Evolutionary conservation across 1,140 invertebrate species (phyloP).

Genomic region (Diorhabda carinulata): DNA sequence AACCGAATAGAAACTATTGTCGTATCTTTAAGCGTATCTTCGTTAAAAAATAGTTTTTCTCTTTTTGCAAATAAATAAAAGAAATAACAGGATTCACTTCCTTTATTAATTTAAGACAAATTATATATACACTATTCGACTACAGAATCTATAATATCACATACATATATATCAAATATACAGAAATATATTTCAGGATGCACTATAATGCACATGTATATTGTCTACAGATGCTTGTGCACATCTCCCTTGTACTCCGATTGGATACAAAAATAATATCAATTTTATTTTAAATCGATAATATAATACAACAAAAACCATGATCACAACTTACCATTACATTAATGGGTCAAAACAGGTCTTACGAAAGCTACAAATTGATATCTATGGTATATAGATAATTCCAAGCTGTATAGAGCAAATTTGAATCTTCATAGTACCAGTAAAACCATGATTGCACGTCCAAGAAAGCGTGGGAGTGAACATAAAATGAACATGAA

Average conservation of each 20-base stretch:
- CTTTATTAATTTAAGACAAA: constrained; percentile 24
- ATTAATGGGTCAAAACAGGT: no score
- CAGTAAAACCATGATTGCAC: no score
- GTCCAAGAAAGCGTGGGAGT: no score
- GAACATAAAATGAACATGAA: no score
- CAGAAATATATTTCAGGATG: constrained; percentile 40
- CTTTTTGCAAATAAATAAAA: neutral
- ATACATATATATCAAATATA: constrained; percentile 42
- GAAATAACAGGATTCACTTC: neutral
- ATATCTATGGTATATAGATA: no score
- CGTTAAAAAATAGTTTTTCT: no score
- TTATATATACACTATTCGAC: constrained; percentile 32
- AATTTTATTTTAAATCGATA: constrained; percentile 5
- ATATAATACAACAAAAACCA: neutral
- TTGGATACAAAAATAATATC: constrained; percentile 34
- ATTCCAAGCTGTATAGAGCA: no score
- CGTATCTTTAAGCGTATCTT: no score
- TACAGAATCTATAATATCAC: constrained; percentile 36
- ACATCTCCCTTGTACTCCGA: constrained; percentile 23
- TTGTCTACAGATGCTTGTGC: constrained; percentile 38
- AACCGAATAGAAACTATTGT: no score
- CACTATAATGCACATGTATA: constrained; percentile 39
- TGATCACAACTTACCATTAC: neutral
- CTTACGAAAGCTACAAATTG: no score
- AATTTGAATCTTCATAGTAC: no score